These are phyloP conservation scores for Pelecanus crispus DNA, from an alignment of 2,113 vertebrate species.

Conservation along the genomic window DNA sequence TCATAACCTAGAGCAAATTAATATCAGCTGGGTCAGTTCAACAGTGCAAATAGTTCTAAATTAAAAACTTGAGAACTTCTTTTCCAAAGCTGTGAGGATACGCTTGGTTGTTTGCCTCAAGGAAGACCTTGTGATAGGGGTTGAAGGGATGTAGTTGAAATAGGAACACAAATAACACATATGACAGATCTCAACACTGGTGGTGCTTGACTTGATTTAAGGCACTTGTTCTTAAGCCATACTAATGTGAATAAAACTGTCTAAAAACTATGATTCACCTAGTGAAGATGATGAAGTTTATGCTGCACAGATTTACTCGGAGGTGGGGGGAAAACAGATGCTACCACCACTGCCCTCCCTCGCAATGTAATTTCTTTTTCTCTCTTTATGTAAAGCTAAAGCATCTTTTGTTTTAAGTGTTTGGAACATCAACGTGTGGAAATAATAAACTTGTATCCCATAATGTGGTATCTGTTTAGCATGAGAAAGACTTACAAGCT, in stretches of 20 bases:
- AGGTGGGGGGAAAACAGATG: background rate
- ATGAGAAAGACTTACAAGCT: background rate
- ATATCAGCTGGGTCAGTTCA: background rate
- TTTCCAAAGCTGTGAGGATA: background rate
- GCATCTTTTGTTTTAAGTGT: background rate
- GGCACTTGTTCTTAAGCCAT: background rate
- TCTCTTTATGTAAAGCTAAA: background rate
- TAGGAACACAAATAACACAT: background rate
- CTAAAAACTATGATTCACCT: background rate
- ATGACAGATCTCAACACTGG: background rate
- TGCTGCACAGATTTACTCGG: background rate
- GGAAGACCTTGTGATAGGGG: background rate
- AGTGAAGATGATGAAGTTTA: background rate
- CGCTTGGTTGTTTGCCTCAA: background rate
- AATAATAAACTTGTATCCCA: background rate
- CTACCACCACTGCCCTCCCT: background rate
- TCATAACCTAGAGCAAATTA: background rate
- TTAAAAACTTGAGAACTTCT: background rate
- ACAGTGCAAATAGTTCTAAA: background rate
- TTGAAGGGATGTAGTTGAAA: background rate
- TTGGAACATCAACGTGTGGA: background rate
- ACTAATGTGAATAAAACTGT: background rate
- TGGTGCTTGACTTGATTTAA: background rate
- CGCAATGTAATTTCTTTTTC: rapidly evolving
- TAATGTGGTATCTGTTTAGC: background rate